Base-by-base conservation (phyloP, 2,113 vertebrate species). In the Monarcha castaneiventris region DNA sequence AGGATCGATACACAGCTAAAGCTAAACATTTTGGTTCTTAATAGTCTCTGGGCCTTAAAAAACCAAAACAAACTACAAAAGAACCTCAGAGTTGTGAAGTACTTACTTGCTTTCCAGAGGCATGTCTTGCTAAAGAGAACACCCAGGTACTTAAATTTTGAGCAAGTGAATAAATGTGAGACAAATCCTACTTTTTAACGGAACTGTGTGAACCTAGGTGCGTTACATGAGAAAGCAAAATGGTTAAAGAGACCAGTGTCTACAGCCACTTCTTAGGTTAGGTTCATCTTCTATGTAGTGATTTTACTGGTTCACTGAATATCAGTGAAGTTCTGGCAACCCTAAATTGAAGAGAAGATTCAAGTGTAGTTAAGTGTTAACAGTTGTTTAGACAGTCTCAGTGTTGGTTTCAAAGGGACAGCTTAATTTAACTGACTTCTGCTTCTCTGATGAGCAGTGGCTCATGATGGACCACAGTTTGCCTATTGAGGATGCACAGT, bases 1-100 rank as follows among this genome's bases (percentile, higher is more conserved):
- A 73, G 16, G 9, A 10, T 18, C 2, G 0, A 48, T 54, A 46
- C 4, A 16, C 1, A 59, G 8, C 1, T 64, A 12, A 86, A 73
- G 8, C 4, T 51, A 55, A n/a, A 46, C 2, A 30, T 86, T 88
- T 69, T 83, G 13, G 4, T 27, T 66, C 13, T 52, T 62, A n/a
- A n/a, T 37, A 58, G 19, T 64, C 21, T 63, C 44, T 56, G 35
- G 39, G 51, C 15, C 35, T 54, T 55, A 43, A 56, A 22, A 77
- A 86, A 74, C 2, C 13, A 37, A 44, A 84, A 11, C 0, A 1
- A 51, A 26, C 2, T 26, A 63, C 32, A 43, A 78, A 77, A 67
- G 6, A 82, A 84, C 29, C 59, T 64, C 46, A 49, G 12, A 84
- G 14, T 14, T 32, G 32, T 59, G 52, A 44, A 41, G 22, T 33